Percentiles rank a stretch among this genome's conserved stretches.
These are phyloP conservation scores for Sminthopsis crassicaudata DNA, from an alignment of 2,113 vertebrate genomes.

Conservation along the genomic window DNA sequence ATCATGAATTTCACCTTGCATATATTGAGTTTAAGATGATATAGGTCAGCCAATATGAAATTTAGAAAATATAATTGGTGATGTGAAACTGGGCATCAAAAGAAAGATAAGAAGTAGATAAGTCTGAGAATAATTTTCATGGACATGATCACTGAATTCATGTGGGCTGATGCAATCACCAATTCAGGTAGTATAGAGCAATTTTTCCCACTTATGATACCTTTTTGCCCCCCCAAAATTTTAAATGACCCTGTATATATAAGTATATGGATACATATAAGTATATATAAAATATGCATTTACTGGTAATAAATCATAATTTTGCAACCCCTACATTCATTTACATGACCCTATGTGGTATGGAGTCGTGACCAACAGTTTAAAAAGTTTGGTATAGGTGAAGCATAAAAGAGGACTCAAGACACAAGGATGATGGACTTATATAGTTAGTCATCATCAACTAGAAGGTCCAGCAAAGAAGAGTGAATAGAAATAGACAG, in stretches of 20 bases:
- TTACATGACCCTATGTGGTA: no score
- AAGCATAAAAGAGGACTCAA: neutral
- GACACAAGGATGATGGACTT: neutral
- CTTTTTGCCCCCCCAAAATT: no score
- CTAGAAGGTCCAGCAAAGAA: neutral
- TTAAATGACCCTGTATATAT: no score
- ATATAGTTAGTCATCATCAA: neutral
- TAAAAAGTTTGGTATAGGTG: no score
- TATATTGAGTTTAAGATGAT: neutral
- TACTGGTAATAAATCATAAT: no score
- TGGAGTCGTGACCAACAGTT: no score
- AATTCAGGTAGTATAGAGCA: neutral
- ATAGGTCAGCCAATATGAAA: neutral
- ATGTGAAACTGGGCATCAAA: neutral
- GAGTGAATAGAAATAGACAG: neutral
- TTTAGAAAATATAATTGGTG: neutral
- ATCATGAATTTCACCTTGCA: no score
- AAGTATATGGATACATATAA: no score
- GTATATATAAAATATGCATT: no score
- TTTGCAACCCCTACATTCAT: no score
- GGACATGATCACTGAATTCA: neutral
- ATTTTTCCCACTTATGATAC: no score
- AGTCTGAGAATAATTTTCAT: neutral
- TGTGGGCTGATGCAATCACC: neutral
- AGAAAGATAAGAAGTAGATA: neutral